Evolutionary conservation across 2,797 vertebrate species (phyloP).

Genomic region (Lepus townsendii): DNA sequence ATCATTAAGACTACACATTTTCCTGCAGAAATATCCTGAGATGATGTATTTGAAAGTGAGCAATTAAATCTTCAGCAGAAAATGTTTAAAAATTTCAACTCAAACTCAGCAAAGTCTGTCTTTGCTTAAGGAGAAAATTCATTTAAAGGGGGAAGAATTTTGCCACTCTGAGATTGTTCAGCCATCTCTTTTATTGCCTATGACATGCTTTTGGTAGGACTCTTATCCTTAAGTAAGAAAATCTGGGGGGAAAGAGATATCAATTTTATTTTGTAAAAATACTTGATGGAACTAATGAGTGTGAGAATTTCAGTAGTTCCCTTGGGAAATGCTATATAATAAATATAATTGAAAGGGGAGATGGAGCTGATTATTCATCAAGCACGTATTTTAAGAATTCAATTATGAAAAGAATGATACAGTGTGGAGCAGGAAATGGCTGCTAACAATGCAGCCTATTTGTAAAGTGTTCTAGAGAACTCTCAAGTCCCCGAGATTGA

Average conservation of each 20-base stretch:
- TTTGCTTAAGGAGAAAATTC: conserved; percentile 62
- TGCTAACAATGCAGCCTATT: conserved; percentile 35
- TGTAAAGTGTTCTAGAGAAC: conserved; percentile 58
- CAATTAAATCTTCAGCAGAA: conserved; percentile 54
- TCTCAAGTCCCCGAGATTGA: conserved; percentile 47
- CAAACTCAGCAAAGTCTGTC: conserved; percentile 2
- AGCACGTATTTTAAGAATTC: conserved; percentile 79
- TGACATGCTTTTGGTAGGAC: conserved; percentile 44
- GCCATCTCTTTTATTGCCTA: conserved; percentile 24
- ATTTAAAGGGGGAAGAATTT: conserved; percentile 22
- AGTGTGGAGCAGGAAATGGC: conserved; percentile 31
- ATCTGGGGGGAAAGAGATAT: conserved; percentile 55
- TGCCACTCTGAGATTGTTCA: conserved; percentile 21
- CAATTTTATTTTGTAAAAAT: conserved; percentile 80
- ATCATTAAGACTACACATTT: conserved; percentile 38
- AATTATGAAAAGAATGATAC: conserved; percentile 78
- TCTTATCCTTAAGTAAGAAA: conserved; percentile 50
- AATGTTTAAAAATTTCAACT: conserved; percentile 18
- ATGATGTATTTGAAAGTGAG: conserved; percentile 38
- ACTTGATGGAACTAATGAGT: conserved; percentile 79
- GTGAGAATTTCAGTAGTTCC: conserved; percentile 75
- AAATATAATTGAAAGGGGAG: conserved; percentile 81
- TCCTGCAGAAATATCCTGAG: conserved; percentile 52
- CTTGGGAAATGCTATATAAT: conserved; percentile 74
- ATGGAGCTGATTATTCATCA: conserved; percentile 77